Evolutionary conservation across 53 echinoderm and acorn worm species (phyloP).

Genomic region (Arbacia lixula): DNA sequence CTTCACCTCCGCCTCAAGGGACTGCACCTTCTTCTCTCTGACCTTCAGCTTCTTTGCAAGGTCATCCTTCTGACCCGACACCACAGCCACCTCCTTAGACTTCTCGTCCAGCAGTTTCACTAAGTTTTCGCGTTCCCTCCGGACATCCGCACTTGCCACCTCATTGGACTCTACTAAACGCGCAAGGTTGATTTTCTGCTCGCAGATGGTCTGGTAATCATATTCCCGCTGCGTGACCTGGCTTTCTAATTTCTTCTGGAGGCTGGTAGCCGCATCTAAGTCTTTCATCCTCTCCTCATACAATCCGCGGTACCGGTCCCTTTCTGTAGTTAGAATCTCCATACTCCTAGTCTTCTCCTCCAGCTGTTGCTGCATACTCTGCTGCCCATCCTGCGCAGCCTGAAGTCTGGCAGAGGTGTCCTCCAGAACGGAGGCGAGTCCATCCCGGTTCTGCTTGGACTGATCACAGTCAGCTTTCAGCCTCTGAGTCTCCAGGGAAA

Average conservation of each 20-base stretch:
- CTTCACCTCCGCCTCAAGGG: slow-evolving; percentile 67
- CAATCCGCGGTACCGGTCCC: slow-evolving; percentile 52
- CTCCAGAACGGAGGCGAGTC: slow-evolving; percentile 31
- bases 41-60: slow-evolving; percentile 67
- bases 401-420: slow-evolving; percentile 33
- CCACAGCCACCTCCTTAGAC: slow-evolving; percentile 56
- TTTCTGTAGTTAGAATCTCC: slow-evolving; percentile 59
- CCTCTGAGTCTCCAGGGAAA: slow-evolving; percentile 27
- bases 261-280: slow-evolving; percentile 50
- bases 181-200: slow-evolving; percentile 67
- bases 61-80: slow-evolving; percentile 60
- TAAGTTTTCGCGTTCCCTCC: slow-evolving; percentile 52
- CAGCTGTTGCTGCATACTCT: slow-evolving; percentile 7
- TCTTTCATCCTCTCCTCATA: slow-evolving; percentile 69
- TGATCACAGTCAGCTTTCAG: slow-evolving; percentile 35
- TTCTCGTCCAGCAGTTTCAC: slow-evolving; percentile 54
- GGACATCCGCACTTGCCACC: slow-evolving; percentile 10
- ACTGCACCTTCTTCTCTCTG: slow-evolving; percentile 70
- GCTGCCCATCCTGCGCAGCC: background rate
- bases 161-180: slow-evolving; percentile 66
- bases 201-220: slow-evolving; percentile 43
- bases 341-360: slow-evolving; percentile 51
- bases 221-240: slow-evolving; percentile 63
- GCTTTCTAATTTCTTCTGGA: slow-evolving; percentile 33
- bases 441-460: slow-evolving; percentile 50